Conservation (phyloP, 2,888 invertebrate genomes). For the Amblyjoppa fuscipennis region DNA sequence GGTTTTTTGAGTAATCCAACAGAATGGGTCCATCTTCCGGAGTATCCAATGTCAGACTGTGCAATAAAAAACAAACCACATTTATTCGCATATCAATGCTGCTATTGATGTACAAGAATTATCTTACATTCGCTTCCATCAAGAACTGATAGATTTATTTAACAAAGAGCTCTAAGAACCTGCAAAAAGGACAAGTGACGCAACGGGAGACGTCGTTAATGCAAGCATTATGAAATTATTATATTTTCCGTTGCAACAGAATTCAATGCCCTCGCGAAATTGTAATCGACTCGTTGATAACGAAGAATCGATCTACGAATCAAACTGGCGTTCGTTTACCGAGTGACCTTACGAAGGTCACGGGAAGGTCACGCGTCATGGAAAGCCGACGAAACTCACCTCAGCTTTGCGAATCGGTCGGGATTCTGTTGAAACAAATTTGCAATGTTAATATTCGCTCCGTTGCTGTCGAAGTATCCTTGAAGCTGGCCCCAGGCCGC, state of each 20-base stretch:
- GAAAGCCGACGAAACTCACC: constrained; percentile 87
- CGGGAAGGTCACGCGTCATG: constrained; percentile 78
- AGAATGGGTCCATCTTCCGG: constrained; percentile 96
- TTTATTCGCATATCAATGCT: background rate
- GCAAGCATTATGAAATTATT: background rate
- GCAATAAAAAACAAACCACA: constrained; percentile 60
- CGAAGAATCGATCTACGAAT: background rate
- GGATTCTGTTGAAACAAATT: constrained; percentile 93
- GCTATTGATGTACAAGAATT: background rate
- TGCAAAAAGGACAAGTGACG: background rate
- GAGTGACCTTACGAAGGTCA: constrained; percentile 20
- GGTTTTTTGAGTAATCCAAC: constrained; percentile 98
- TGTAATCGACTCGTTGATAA: background rate
- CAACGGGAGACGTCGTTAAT: background rate
- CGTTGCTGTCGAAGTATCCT: constrained; percentile 90
- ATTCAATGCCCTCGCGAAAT: background rate
- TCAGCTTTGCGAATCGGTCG: constrained; percentile 94
- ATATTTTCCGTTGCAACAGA: background rate
- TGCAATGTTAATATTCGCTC: constrained; percentile 92
- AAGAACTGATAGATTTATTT: no score
- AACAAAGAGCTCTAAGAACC: background rate
- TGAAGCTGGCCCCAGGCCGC: constrained; percentile 91
- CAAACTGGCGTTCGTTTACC: background rate
- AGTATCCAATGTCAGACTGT: constrained; percentile 91
- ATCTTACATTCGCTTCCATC: background rate